phyloP scores from a whole-genome alignment of 2,113 vertebrate genomes.

The Microcebus tavaratra region DNA sequence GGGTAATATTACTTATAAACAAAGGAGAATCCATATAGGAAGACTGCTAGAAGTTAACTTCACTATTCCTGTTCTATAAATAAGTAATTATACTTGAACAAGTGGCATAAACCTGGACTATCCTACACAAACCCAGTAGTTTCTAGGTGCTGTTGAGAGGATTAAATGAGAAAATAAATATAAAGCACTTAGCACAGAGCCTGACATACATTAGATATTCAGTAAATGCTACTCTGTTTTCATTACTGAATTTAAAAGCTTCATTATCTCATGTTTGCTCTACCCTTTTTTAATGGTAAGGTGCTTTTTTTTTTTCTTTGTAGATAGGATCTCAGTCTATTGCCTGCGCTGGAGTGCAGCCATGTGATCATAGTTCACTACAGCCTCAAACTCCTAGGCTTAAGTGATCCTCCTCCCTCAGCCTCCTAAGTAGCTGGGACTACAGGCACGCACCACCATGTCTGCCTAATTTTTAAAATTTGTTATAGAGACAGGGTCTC shows the following conservation, averaged over 20 bases:
- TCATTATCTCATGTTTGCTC: neutral
- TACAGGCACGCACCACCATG: too few species aligned
- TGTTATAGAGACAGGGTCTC: too few species aligned
- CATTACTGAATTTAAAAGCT: neutral
- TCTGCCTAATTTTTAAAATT: too few species aligned
- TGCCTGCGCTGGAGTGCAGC: too few species aligned
- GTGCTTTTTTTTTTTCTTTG: neutral
- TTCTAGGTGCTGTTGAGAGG: neutral
- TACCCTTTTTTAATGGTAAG: neutral
- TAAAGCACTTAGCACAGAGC: neutral
- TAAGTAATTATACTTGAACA: neutral
- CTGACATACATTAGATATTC: neutral
- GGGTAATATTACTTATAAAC: neutral
- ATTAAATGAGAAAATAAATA: conserved; percentile 44
- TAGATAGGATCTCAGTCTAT: too few species aligned
- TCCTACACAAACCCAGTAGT: neutral
- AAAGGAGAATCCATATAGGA: neutral
- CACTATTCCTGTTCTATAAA: neutral
- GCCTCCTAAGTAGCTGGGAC: too few species aligned
- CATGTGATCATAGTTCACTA: too few species aligned
- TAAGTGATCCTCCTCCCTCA: too few species aligned
- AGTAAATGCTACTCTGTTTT: neutral
- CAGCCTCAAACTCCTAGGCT: too few species aligned
- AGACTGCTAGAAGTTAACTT: neutral
- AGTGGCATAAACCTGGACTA: neutral